Evolutionary conservation across 2,888 invertebrate genomes (phyloP), one percentile per base, ranked within the genome.

Genomic region (Tenthredo scrophulariae): DNA sequence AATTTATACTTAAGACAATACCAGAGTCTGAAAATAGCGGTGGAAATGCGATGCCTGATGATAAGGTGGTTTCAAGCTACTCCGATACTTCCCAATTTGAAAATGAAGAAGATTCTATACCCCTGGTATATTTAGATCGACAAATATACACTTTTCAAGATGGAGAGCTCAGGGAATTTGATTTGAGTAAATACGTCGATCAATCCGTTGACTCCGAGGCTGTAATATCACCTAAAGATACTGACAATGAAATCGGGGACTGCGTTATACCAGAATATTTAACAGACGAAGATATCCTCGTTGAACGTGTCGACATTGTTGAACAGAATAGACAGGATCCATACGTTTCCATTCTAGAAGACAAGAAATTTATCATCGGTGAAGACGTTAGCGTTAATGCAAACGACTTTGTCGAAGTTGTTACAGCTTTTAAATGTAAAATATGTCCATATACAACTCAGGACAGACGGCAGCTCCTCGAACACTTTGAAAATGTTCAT

Each of bases 361-460:
- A 85, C 10, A 80, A 65, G 29, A 84, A 85, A 65, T 37, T 85
- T 7, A 43, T 84, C 54, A 83, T 85, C 85, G 7, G 87, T 86
- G 13, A 87, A 83, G 87, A 89, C 37, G 83, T 88, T 58, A 88
- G 87, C 79, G 85, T 91, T 58, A 91, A 92, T 86, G 88, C 94
- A 77, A 93, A 93, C 83, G 94, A 94, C 87, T 94, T 94, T 87
- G 94, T 94, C 87, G 95, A 95, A 89, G 93, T 95, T 65, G 94
- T 95, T 4, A 94, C 94, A 7, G 94, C 94, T 9, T 94, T 94
- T 88, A 94, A 94, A 88, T 95, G 95, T 90, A 94, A 94, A 90
- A 94, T 94, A 86, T 95, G 95, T 90, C 90, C 93, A 18, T 95
- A 94, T 87, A 93, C 94, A 1, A 94, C 94, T 33, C 92, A 93